A percentile compares a stretch with the other conserved stretches of the same genome.
These are phyloP conservation scores for Troilus luridus DNA, from an alignment of 2,888 invertebrate species.

Conservation along the genomic window DNA sequence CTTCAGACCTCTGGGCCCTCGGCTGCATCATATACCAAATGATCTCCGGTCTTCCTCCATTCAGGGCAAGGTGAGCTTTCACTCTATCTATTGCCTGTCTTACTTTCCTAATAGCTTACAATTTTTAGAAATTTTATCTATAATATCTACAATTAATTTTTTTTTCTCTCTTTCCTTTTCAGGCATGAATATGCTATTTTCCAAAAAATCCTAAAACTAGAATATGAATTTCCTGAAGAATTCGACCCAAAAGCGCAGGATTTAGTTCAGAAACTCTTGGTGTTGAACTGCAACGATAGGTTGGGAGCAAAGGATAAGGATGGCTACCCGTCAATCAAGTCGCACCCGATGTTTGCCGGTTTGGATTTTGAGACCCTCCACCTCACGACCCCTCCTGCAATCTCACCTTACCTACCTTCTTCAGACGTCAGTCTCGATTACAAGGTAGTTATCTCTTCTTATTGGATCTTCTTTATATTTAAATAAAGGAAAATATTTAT, in stretches of 20 bases:
- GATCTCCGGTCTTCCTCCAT: conserved; percentile 93
- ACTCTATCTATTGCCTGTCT: background rate
- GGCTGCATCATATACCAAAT: conserved; percentile 98
- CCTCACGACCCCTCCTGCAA: conserved; percentile 85
- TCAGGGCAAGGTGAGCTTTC: conserved; percentile 78
- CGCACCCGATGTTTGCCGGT: conserved; percentile 88
- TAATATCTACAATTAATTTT: background rate
- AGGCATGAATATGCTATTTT: conserved; percentile 96
- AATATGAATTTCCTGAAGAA: conserved; percentile 93
- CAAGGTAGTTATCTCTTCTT: background rate
- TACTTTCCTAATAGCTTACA: background rate
- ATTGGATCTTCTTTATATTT: background rate
- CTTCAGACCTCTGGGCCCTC: conserved; percentile 95
- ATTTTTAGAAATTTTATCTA: background rate
- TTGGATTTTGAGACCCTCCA: conserved; percentile 81
- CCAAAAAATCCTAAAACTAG: conserved; percentile 92
- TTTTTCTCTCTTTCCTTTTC: conserved; percentile 65
- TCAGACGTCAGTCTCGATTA: conserved; percentile 41
- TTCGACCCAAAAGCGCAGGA: conserved; percentile 90
- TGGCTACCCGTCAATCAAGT: conserved; percentile 85
- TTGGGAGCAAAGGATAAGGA: conserved; percentile 83
- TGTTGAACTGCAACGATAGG: conserved; percentile 83
- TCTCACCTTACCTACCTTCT: conserved; percentile 77
- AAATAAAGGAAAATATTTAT: background rate
- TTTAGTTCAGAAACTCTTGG: conserved; percentile 86